Evolutionary conservation across 2,113 vertebrate species (phyloP).

Genomic region (Terrapene triunguis): DNA sequence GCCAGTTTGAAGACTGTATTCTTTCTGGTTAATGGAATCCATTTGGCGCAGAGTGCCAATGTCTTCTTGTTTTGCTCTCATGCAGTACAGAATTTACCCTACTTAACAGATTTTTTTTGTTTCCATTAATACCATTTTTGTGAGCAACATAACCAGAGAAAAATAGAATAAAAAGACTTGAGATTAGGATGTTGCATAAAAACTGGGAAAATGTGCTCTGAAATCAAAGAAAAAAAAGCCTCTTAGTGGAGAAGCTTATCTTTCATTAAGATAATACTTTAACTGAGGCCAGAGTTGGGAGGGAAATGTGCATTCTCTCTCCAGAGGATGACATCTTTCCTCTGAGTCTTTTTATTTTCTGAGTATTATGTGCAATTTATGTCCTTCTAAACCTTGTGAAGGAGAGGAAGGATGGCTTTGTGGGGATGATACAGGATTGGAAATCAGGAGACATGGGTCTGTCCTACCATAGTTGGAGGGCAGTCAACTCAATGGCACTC

Average conservation of each 20-base stretch:
- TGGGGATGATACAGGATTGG: not conserved
- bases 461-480: not conserved
- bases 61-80: constrained; percentile 57
- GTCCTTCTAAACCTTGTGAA: constrained; percentile 46
- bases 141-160: constrained; percentile 57
- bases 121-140: constrained; percentile 68
- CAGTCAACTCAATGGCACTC: not conserved
- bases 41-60: constrained; percentile 48
- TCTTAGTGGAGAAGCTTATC: constrained; percentile 72
- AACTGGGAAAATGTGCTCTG: constrained; percentile 52
- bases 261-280: constrained; percentile 69
- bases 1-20: constrained; percentile 60
- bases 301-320: constrained; percentile 44
- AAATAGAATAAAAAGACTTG: constrained; percentile 53
- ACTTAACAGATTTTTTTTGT: constrained; percentile 62
- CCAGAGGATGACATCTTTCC: constrained; percentile 18
- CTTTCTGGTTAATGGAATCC: constrained; percentile 73
- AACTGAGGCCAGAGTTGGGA: constrained; percentile 45
- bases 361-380: constrained; percentile 49
- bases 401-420: not conserved
- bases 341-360: constrained; percentile 33
- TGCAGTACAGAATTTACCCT: constrained; percentile 43
- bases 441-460: constrained; percentile 3
- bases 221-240: constrained; percentile 69
- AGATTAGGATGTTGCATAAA: constrained; percentile 66